Evolutionary conservation across 2,113 vertebrate genomes (phyloP), one percentile per base, ranked within the genome.

Genomic region (Prochilodus magdalenae): DNA sequence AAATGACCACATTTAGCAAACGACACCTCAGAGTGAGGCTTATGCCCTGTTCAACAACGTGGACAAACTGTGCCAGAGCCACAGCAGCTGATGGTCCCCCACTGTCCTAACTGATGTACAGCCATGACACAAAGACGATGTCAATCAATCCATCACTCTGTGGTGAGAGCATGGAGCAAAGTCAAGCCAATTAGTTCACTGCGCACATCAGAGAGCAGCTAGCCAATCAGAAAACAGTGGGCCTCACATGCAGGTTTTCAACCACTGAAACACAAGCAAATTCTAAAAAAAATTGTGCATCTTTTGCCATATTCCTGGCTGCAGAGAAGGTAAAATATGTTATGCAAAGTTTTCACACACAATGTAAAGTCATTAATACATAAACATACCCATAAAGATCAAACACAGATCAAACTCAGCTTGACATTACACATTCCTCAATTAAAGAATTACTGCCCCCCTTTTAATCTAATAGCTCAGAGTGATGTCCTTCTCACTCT

Each of bases 141-240:
- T 81, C 79, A 81, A 67, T 67, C 79, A 75, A 75, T 75, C 62
- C 63, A 75, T 82, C 80, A 75, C 49, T 57, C 47, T 57, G 63
- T 24, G 26, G 51, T 63, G 30, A 12, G 27, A 15, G 63, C 80
- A 49, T 11, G 40, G 62, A 67, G 47, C 33, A 69, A n/a, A 57
- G 72, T 44, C 49, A 81, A 71, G 26, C 57, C 24, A 60, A 20
- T 24, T 4, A 60, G 57, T 8, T 60, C n/a, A 60, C 24, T 60
- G 13, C n/a, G 57, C 2, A 57, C 20, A 57, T 57, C 55, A 20
- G 5, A 57, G 22, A 0, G 22, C n/a, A 60, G n/a, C 2, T 3
- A 26, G 57, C 24, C n/a, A 60, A 24, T 60, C 57, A 60, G 57
- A 15, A 60, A 24, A 0, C 57, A 60, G n/a, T n/a, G 26, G 8